Conservation (phyloP, 2,797 vertebrate genomes). For the Lates japonicus region DNA sequence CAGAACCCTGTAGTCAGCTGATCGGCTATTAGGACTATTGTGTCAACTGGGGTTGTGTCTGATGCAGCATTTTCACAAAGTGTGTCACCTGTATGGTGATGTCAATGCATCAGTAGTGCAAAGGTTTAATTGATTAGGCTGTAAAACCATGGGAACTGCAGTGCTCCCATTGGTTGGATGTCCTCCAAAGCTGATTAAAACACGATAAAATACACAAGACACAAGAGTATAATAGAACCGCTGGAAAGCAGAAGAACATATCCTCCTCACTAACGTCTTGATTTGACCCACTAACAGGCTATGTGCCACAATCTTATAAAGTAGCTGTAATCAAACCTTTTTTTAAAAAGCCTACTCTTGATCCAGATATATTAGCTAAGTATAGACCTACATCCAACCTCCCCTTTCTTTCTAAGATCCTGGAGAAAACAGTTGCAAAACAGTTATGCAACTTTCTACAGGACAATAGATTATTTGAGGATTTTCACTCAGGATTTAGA, state of each 20-base stretch:
- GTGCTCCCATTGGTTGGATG: neutral
- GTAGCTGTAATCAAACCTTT: no score
- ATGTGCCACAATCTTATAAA: no score
- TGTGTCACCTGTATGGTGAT: slow-evolving; percentile 14
- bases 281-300: no score
- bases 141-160: neutral
- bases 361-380: no score
- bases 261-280: neutral
- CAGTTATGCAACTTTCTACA: no score
- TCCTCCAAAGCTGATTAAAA: neutral
- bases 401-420: no score
- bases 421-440: no score
- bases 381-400: no score
- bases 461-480: no score
- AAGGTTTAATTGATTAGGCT: neutral
- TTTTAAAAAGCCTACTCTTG: no score
- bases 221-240: neutral
- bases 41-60: slow-evolving; percentile 6
- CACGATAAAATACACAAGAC: neutral
- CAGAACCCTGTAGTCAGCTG: slow-evolving; percentile 28
- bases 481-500: no score
- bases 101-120: slow-evolving; percentile 31
- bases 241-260: neutral
- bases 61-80: slow-evolving; percentile 11
- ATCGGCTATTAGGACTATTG: neutral